These are phyloP conservation scores for Pteria penguin DNA, from an alignment of 2,888 invertebrate genomes.

Conservation along the genomic window DNA sequence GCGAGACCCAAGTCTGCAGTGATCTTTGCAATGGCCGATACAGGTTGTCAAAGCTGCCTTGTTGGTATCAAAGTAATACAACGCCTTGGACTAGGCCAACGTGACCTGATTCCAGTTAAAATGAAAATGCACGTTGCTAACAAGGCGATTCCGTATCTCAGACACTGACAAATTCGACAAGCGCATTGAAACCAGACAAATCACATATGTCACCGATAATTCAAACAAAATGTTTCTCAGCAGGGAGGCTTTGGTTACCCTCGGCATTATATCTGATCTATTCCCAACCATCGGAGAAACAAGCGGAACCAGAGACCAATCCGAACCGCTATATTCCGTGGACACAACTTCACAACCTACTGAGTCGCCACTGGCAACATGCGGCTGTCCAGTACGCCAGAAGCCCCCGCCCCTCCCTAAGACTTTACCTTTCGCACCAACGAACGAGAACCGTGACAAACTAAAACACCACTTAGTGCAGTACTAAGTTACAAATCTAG, in stretches of 20 bases:
- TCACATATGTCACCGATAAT: conserved; percentile 58
- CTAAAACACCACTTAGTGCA: conserved; percentile 53
- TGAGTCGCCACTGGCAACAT: neutral
- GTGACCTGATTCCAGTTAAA: conserved; percentile 62
- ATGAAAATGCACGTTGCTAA: conserved; percentile 65
- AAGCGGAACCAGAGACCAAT: neutral
- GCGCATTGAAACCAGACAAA: conserved; percentile 54
- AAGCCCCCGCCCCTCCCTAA: conserved; percentile 47
- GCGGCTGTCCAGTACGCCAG: conserved; percentile 8
- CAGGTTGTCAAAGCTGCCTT: conserved; percentile 59
- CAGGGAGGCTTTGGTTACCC: conserved; percentile 54
- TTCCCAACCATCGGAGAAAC: conserved; percentile 44
- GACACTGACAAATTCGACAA: conserved; percentile 21
- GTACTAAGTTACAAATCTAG: conserved; percentile 52
- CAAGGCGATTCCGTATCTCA: conserved; percentile 53
- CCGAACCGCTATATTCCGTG: neutral
- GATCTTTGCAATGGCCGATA: conserved; percentile 54
- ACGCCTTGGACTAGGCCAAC: conserved; percentile 49
- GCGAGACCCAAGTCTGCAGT: conserved; percentile 13
- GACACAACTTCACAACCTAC: too few relatives aligned
- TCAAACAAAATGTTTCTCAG: conserved; percentile 45
- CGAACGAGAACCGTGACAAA: conserved; percentile 41
- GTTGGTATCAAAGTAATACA: conserved; percentile 51
- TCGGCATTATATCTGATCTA: conserved; percentile 53
- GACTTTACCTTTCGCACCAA: conserved; percentile 52